Percentiles rank a stretch among this genome's conserved stretches.
These are phyloP conservation scores for Epizoanthus rinbou DNA, from an alignment of 92 coral and sea anemone species.

Conservation along the genomic window DNA sequence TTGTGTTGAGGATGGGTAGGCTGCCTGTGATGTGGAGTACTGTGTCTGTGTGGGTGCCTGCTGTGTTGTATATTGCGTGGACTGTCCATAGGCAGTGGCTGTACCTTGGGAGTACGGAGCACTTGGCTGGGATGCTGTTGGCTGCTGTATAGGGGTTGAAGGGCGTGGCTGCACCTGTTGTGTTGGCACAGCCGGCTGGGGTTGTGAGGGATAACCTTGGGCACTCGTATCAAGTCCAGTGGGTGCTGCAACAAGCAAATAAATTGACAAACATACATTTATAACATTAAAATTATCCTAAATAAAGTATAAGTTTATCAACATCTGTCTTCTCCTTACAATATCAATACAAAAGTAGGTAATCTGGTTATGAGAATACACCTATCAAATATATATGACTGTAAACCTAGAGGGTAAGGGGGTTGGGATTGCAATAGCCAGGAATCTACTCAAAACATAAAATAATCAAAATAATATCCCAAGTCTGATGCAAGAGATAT, in stretches of 20 bases:
- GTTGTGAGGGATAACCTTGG: constrained; percentile 37
- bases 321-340: too few relatives aligned
- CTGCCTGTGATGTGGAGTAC: constrained; percentile 24
- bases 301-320: too few relatives aligned
- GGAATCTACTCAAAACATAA: too few relatives aligned
- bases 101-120: constrained; percentile 19
- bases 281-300: too few relatives aligned
- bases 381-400: too few relatives aligned
- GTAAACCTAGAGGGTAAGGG: too few relatives aligned
- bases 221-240: constrained; percentile 30
- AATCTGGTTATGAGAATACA: too few relatives aligned
- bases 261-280: background rate
- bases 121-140: constrained; percentile 37
- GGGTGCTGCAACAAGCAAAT: background rate
- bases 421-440: too few relatives aligned
- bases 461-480: too few relatives aligned
- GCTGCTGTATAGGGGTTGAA: constrained; percentile 30
- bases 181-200: background rate
- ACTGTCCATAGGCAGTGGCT: constrained; percentile 30
- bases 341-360: too few relatives aligned
- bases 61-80: constrained; percentile 24
- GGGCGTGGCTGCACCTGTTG: constrained; percentile 28
- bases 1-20: constrained; percentile 22
- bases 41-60: constrained; percentile 23
- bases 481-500: too few relatives aligned